Evolutionary conservation across 1,140 invertebrate genomes (phyloP).

Genomic region (Laupala kohalensis): DNA sequence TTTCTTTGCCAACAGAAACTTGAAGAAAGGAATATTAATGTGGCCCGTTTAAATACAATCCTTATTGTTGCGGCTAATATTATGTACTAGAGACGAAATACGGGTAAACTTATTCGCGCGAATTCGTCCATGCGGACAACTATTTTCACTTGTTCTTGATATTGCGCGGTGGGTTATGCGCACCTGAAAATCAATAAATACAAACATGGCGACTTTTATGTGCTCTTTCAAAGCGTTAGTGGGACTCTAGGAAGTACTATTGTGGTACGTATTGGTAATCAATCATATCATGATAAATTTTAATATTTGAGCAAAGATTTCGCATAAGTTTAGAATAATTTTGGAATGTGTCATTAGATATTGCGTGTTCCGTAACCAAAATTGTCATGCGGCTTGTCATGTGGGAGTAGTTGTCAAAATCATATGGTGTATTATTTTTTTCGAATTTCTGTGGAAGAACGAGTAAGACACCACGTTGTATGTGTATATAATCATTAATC

Average conservation of each 20-base stretch:
- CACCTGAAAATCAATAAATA: background rate
- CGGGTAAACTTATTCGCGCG: too few species aligned
- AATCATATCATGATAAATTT: background rate
- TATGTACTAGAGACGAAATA: too few species aligned
- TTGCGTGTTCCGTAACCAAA: background rate
- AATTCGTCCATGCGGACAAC: background rate
- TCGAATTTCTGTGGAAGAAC: background rate
- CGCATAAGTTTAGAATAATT: background rate
- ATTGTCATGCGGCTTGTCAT: background rate
- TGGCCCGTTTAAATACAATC: too few species aligned
- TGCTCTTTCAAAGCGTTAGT: background rate
- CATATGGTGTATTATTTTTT: background rate
- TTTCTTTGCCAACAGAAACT: too few species aligned
- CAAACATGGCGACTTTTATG: background rate
- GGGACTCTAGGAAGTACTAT: background rate
- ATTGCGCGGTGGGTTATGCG: background rate
- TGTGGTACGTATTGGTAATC: background rate
- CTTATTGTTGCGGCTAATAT: too few species aligned
- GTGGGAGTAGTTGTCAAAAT: background rate
- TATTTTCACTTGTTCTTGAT: background rate
- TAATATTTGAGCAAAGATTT: background rate
- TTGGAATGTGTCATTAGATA: background rate
- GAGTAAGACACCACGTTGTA: background rate
- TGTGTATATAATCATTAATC: background rate
- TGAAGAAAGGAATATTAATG: too few species aligned